Conservation (phyloP, 1,140 invertebrate genomes). For the Wasmannia auropunctata region DNA sequence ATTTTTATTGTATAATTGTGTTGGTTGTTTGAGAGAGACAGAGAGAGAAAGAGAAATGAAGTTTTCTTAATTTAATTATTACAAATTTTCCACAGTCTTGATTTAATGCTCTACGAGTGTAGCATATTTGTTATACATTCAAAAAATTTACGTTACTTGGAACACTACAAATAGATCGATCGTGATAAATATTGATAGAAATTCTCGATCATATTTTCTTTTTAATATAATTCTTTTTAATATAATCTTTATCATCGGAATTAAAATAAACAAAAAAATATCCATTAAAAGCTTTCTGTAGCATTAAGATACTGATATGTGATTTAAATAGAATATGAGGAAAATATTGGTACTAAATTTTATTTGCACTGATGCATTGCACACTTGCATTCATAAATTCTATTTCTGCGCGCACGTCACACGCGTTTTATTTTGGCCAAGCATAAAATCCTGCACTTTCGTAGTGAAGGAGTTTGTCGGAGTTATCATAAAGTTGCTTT, state of each 20-base stretch:
- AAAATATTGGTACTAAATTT: background rate
- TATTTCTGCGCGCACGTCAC: background rate
- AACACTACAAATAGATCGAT: background rate
- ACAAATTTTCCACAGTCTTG: background rate
- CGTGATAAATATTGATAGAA: background rate
- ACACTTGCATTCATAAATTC: conserved; percentile 7
- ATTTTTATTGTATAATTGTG: background rate
- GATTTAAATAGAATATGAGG: background rate
- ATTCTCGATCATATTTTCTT: background rate
- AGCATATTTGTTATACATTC: background rate
- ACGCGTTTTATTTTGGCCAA: background rate
- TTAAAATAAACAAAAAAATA: too few species aligned
- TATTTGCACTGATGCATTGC: background rate
- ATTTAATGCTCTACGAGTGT: background rate
- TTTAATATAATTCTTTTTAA: background rate
- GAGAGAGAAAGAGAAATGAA: background rate
- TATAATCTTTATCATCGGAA: background rate
- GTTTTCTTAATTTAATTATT: background rate
- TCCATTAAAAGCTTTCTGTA: background rate
- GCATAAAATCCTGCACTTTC: background rate
- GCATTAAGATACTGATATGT: background rate
- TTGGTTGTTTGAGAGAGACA: background rate
- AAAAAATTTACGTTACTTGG: background rate
- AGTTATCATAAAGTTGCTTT: background rate
- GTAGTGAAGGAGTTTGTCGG: background rate